Conservation (phyloP, 1,140 invertebrate species). For the Tribolium castaneum region DNA sequence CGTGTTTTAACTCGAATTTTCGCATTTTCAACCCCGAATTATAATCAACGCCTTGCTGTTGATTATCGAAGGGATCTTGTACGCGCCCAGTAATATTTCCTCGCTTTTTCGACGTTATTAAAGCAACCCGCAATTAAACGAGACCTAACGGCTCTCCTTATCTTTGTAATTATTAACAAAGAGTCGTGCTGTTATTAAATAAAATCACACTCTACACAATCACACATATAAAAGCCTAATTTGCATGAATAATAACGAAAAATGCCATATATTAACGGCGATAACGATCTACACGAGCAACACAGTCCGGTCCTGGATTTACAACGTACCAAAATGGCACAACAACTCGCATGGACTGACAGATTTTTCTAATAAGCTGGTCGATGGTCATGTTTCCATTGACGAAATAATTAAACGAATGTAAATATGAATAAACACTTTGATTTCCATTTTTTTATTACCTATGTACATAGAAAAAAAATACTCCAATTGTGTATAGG, state of each 20-base stretch:
- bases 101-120: slow-evolving; percentile 25
- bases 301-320: slow-evolving; percentile 41
- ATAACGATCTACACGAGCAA: slow-evolving; percentile 56
- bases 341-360: slow-evolving; percentile 6
- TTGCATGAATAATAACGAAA: slow-evolving; percentile 59
- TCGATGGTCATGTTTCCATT: slow-evolving; percentile 40
- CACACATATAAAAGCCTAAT: slow-evolving; percentile 58
- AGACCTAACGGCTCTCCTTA: slow-evolving; percentile 3
- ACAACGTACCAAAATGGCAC: background rate
- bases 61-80: slow-evolving; percentile 8
- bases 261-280: slow-evolving; percentile 56
- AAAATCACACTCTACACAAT: slow-evolving; percentile 56
- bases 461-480: too few species aligned
- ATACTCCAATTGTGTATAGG: too few species aligned
- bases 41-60: slow-evolving; percentile 10
- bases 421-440: too few species aligned
- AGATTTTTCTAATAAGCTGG: slow-evolving; percentile 45
- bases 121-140: slow-evolving; percentile 23
- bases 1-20: slow-evolving; percentile 9
- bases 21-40: slow-evolving; percentile 10
- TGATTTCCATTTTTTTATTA: too few species aligned
- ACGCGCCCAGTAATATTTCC: slow-evolving; percentile 30
- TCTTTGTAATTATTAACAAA: slow-evolving; percentile 11
- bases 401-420: too few species aligned
- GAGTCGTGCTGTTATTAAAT: slow-evolving; percentile 54